Conservation (phyloP, 1,140 invertebrate species). For the Cyrtorhinus lividipennis region DNA sequence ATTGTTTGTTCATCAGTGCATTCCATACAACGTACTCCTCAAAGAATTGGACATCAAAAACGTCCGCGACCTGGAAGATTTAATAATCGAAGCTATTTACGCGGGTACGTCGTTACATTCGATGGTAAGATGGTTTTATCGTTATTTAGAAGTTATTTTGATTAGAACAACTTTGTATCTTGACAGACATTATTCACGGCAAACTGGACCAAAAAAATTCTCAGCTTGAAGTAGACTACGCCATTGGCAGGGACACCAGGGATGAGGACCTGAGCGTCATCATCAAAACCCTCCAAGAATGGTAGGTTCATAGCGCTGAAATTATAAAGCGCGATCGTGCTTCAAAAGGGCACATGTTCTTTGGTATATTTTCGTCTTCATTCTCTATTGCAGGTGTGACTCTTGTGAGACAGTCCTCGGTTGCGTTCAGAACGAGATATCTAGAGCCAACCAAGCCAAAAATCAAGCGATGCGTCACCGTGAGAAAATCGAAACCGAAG, state of each 20-base stretch:
- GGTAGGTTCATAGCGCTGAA: constrained; percentile 32
- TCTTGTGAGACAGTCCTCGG: constrained; percentile 77
- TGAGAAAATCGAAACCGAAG: constrained; percentile 72
- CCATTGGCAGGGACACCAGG: constrained; percentile 80
- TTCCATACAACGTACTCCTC: constrained; percentile 72
- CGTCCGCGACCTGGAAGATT: constrained; percentile 84
- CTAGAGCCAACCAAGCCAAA: constrained; percentile 71
- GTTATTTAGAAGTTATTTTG: not conserved
- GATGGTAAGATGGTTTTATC: not conserved
- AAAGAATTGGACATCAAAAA: constrained; percentile 83
- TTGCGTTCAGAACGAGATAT: constrained; percentile 81
- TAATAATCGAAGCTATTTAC: constrained; percentile 96
- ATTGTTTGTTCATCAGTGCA: constrained; percentile 39
- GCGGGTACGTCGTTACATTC: constrained; percentile 45
- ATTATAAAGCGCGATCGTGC: too few relatives aligned
- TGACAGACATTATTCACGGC: constrained; percentile 84
- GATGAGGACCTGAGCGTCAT: constrained; percentile 62
- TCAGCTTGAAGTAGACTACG: constrained; percentile 84
- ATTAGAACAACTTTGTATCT: not conserved
- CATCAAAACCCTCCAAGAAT: constrained; percentile 64
- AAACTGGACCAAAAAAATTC: constrained; percentile 92
- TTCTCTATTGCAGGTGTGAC: constrained; percentile 39
- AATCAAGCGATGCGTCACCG: constrained; percentile 63
- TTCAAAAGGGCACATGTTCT: not conserved
- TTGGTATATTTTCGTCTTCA: not conserved